Percentiles rank a stretch among this genome's conserved stretches.
These are phyloP conservation scores for Sardina pilchardus DNA, from an alignment of 2,113 vertebrate genomes.

Conservation along the genomic window DNA sequence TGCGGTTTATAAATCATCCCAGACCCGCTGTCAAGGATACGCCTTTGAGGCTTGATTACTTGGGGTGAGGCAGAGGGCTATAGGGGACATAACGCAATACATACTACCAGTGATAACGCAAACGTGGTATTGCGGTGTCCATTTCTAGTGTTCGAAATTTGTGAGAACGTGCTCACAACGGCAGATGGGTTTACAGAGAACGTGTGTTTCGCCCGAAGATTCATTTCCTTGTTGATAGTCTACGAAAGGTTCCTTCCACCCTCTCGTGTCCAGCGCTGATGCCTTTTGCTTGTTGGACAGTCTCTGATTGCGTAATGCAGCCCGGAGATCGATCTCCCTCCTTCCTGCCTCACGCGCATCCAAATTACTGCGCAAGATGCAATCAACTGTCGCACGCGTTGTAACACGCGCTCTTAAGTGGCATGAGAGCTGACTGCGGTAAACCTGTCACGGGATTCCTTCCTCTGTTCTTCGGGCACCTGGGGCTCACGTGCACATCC, in stretches of 20 bases:
- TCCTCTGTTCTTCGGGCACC: not conserved
- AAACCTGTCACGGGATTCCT: slow-evolving; percentile 9
- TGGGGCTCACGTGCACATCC: not conserved
- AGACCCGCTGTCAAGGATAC: not conserved
- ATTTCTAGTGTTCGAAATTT: not conserved
- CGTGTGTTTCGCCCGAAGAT: not conserved
- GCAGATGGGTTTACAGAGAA: not conserved
- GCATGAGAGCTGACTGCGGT: not conserved
- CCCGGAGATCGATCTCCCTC: slow-evolving; percentile 23
- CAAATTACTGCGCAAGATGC: slow-evolving; percentile 28
- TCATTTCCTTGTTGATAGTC: not conserved
- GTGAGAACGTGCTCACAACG: not conserved
- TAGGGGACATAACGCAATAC: not conserved
- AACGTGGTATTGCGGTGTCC: not conserved
- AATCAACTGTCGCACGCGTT: not conserved
- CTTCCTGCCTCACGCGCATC: slow-evolving; percentile 25
- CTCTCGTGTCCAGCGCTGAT: not conserved
- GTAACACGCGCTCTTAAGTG: not conserved
- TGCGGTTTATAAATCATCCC: not conserved
- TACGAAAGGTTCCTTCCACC: not conserved
- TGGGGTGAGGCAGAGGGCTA: not conserved
- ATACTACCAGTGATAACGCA: not conserved
- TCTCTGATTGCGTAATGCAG: slow-evolving; percentile 30
- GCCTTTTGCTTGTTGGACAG: not conserved
- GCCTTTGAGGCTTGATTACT: not conserved